Base-by-base conservation (phyloP, 1,140 invertebrate genomes). In the Camponotus floridanus region DNA sequence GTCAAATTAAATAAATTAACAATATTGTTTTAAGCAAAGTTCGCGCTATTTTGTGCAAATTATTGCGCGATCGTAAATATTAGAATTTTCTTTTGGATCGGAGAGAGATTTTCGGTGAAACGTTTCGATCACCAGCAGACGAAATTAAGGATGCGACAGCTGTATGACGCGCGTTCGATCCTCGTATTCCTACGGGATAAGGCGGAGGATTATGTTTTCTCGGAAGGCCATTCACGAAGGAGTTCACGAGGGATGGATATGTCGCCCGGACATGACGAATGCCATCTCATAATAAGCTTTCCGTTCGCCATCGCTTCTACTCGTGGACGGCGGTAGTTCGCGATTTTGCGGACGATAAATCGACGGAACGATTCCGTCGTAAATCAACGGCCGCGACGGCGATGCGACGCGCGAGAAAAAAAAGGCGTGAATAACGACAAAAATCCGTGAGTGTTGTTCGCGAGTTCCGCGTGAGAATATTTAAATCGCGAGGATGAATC, bases 301-400 rank as follows among this genome's bases (percentile, higher is more conserved):
- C 76, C 71, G 64, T 64, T 48, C 61, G 78, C 48, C 65, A 76
- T 48, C 39, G 74, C 26, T 78, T 31, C 61, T 59, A 7, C 36
- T 45, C 59, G 78, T 42, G 68, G 31, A 61, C 62, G 76, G 31
- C 59, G 45, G 73, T 21, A 76, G 42, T 36, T 48, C 31, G 80
- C 86, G 86, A 85, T 85, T 85, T 87, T 85, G 84, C 70, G 73
- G 51, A 51, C 78, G 78, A 86, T 84, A 86, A 88, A 88, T 88
- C 79, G 85, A 87, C 78, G 71, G 59, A 85, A 80, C 85, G 70
- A 88, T 78, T 67, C 51, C 36, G 36, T 5, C 85, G 68, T 86
- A 86, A 84, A 83, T 86, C 85, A 86, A 86, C 55, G 21, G 39
- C 36, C 31, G 51, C 42, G 13, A 48, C 48, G 48, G 26, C 45